Base-by-base conservation (phyloP, 2,888 invertebrate genomes). In the Diadegma fenestrale region DNA sequence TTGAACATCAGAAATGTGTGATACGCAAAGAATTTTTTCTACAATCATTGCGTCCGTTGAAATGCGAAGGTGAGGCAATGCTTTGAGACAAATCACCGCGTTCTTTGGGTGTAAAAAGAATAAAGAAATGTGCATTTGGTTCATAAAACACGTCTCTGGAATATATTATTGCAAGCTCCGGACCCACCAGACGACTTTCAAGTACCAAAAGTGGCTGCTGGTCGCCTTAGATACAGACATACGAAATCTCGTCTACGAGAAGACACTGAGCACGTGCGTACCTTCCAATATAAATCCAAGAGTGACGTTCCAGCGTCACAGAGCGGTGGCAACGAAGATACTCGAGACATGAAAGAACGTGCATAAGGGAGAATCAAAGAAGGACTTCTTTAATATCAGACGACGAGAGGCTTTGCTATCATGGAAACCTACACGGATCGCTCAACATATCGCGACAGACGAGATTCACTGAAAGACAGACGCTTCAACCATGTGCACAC, bases 361-460 rank as follows among this genome's bases (percentile, higher is more conserved):
- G 66, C 76, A 63, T 63, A 66, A 81, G 84, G 86, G 83, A 87
- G 87, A 88, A 87, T 88, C 80, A 88, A 88, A 84, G 82, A 78
- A 82, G 82, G 80, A 85, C 76, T 86, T 81, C 77, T 88, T 86
- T 85, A 86, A 87, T 86, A 87, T 86, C 81, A 63, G 77, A 58
- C 26, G 73, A 73, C 72, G 54, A 64, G 64, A 51, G 41, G 68
- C 41, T 73, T 30, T 68, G 63, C 26, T 45, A 48, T 45, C 37
- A 73, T 45, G 63, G 73, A 80, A 80, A 69, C 37, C 73, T 73
- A 77, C 77, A 86, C 77, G 75, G 45, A 80, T 75, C 80, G 63
- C 41, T 41, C 77, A 77, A 68, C 68, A 61, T 68, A 61, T 68
- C 66, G 64, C 63, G 63, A 63, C 66, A 72, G 33, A 63, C 33